A percentile compares a stretch with the other conserved stretches of the same genome.
Conservation (phyloP, 2,797 vertebrate species). For the Mormyrus hasselquistii region DNA sequence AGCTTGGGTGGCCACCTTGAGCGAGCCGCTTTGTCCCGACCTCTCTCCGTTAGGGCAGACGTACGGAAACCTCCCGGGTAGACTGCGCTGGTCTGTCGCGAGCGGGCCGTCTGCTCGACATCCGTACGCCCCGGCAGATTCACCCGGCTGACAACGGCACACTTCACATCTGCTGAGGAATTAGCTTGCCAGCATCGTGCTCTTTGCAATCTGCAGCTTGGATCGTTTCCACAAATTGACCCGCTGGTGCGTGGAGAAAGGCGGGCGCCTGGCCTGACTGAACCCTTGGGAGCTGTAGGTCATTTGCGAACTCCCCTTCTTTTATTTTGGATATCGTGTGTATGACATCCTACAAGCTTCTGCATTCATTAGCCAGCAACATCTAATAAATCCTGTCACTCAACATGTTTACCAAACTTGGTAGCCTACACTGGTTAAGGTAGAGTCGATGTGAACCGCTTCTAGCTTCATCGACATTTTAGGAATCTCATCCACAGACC, state of each 20-base stretch:
- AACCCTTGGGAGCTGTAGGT: not conserved
- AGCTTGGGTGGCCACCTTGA: not conserved
- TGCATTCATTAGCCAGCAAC: not conserved
- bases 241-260: not conserved
- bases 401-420: not conserved
- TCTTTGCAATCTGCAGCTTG: not conserved
- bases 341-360: not conserved
- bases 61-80: not conserved
- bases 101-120: not conserved
- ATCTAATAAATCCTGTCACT: not conserved
- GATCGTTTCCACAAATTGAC: not conserved
- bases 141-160: not conserved
- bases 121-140: not conserved
- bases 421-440: not conserved
- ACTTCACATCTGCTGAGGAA: not conserved
- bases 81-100: not conserved
- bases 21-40: not conserved
- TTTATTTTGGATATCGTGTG: not conserved
- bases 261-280: not conserved
- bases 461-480: not conserved
- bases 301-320: not conserved
- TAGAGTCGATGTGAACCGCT: not conserved
- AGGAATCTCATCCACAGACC: not conserved
- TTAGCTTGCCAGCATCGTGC: not conserved
- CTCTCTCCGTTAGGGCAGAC: not conserved